phyloP scores from a whole-genome alignment of 2,113 vertebrate genomes.

The Cyprinodon tularosa region DNA sequence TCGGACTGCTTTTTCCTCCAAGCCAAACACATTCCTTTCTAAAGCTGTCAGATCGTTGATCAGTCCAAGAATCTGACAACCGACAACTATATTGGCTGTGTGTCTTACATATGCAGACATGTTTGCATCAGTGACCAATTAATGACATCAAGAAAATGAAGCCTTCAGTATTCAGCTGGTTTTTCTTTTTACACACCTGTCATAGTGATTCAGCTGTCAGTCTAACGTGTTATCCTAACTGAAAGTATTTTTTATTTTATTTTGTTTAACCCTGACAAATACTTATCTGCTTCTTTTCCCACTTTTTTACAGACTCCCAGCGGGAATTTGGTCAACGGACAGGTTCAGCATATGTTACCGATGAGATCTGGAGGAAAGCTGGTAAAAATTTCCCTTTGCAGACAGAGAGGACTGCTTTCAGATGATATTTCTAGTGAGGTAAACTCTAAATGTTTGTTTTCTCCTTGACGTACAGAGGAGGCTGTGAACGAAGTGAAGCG shows the following conservation, averaged over 20 bases:
- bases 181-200: constrained; percentile 16
- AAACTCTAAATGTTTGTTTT: accelerated
- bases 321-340: constrained; percentile 88
- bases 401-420: background rate
- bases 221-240: constrained; percentile 14
- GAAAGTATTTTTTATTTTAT: constrained; percentile 6
- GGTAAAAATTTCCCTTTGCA: constrained; percentile 77
- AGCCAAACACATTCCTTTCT: constrained; percentile 71
- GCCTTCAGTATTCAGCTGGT: background rate
- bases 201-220: constrained; percentile 31
- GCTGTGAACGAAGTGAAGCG: constrained; percentile 99
- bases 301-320: constrained; percentile 84
- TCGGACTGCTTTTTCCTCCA: constrained; percentile 58
- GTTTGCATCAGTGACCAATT: constrained; percentile 26
- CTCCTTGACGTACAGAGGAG: constrained; percentile 83
- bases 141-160: constrained; percentile 19
- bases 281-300: constrained; percentile 56
- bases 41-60: constrained; percentile 68
- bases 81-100: constrained; percentile 38
- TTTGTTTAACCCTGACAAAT: constrained; percentile 34
- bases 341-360: constrained; percentile 92
- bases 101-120: constrained; percentile 33
- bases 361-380: constrained; percentile 99
- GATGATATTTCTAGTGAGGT: background rate
- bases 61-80: constrained; percentile 60